Evolutionary conservation across 1,140 invertebrate species (phyloP), one percentile per base, ranked within the genome.

Genomic region (Hormaphis cornu): DNA sequence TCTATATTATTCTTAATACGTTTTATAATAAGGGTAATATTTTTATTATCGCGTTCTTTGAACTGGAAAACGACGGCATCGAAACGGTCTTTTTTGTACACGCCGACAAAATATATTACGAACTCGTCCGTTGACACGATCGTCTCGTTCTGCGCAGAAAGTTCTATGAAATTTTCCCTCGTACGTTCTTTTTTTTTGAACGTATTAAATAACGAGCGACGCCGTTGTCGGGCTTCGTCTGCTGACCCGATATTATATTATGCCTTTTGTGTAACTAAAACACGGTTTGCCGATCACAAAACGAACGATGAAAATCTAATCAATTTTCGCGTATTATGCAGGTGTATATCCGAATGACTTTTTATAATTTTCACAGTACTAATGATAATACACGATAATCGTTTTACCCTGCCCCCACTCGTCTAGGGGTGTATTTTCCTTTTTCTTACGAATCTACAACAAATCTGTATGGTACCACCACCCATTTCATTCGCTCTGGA

Each of bases 201-300:
- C 20, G 28, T 66, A 66, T 66, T 44, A 18, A 48, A 66, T 50
- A 48, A 66, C 61, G 26, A n/a, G 20, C 22, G 44, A 66, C 61
- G 44, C 61, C 44, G 61, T 66, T 33, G 44, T 50, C 16, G 28
- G 61, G 61, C 28, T 66, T 66, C 61, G 61, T 66, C 61, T 66
- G 61, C 61, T 66, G 61, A 66, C 61, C 61, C 44, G 26, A 50
- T n/a, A 35, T 26, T 35, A 37, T 33, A 20, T n/a, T 33, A 35
- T 24, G 54, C 12, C 40, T 30, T 66, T 66, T 66, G 50, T 48
- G 61, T 66, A 66, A 66, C 61, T 22, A 22, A 10, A n/a, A 24
- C n/a, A 3, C 20, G n/a, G 28, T 1, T n/a, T n/a, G n/a, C n/a
- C n/a, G n/a, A n/a, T n/a, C n/a, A n/a, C n/a, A n/a, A n/a, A n/a